phyloP scores from a whole-genome alignment of 2,888 invertebrate genomes.

The Pteria penguin region DNA sequence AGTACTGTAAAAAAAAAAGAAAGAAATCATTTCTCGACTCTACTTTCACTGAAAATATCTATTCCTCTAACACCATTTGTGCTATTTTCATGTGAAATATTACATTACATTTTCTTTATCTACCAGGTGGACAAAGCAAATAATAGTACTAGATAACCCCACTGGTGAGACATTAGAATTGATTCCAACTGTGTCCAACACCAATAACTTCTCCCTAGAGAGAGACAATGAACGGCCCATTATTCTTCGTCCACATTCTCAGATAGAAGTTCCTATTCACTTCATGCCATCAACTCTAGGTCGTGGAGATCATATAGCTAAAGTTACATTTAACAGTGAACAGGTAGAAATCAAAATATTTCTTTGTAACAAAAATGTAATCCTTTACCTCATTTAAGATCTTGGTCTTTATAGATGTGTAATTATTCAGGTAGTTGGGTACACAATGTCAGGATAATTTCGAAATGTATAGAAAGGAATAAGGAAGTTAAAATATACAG shows the following conservation, averaged over 20 bases:
- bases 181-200: conserved; percentile 75
- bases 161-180: conserved; percentile 76
- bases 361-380: background rate
- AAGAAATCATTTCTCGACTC: too few relatives aligned
- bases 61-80: too few relatives aligned
- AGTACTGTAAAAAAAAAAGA: background rate
- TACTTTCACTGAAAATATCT: too few relatives aligned
- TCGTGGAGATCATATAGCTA: conserved; percentile 73
- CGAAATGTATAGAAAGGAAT: too few relatives aligned
- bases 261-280: conserved; percentile 71
- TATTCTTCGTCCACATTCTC: conserved; percentile 64
- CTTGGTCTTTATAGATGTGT: background rate
- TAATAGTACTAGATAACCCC: conserved; percentile 76
- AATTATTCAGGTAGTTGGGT: too few relatives aligned
- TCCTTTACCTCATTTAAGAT: background rate
- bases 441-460: too few relatives aligned
- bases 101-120: too few relatives aligned
- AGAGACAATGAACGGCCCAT: conserved; percentile 72
- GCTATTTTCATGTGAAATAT: too few relatives aligned
- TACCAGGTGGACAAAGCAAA: conserved; percentile 73
- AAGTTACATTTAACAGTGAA: conserved; percentile 76
- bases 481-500: too few relatives aligned
- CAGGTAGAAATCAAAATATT: conserved; percentile 67
- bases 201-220: conserved; percentile 78
- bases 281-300: conserved; percentile 80